Percentiles rank a stretch among this genome's conserved stretches.
Conservation (phyloP, 2,888 invertebrate species). For the Trilocha varians region DNA sequence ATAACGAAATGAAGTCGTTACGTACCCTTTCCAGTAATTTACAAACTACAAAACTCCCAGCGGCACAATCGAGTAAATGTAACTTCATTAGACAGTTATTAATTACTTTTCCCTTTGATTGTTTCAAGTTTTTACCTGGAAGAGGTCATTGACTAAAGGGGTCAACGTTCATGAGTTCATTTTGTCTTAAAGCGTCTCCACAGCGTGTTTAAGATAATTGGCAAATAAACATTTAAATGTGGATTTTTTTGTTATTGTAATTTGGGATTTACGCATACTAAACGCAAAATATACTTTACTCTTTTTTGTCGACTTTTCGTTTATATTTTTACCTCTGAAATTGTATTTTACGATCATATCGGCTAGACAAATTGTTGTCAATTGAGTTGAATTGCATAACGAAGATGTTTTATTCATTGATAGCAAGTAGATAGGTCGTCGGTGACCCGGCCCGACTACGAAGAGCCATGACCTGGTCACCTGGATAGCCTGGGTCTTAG, state of each 20-base stretch:
- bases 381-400: too few species aligned
- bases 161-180: conserved; percentile 6
- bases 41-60: not conserved
- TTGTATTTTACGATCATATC: too few species aligned
- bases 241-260: not conserved
- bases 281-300: too few species aligned
- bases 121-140: conserved; percentile 9
- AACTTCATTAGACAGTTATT: not conserved
- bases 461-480: conserved; percentile 18
- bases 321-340: too few species aligned
- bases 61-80: not conserved
- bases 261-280: too few species aligned
- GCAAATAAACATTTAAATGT: not conserved
- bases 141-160: conserved; percentile 13
- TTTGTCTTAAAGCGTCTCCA: not conserved
- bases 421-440: not conserved
- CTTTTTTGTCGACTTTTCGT: too few species aligned
- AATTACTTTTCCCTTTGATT: conserved; percentile 1
- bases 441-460: conserved; percentile 16
- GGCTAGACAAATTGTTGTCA: too few species aligned
- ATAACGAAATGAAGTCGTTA: too few species aligned
- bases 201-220: not conserved
- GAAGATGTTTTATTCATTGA: not conserved
- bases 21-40: too few species aligned
- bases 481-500: conserved; percentile 10